A percentile compares a stretch with the other conserved stretches of the same genome.
These are phyloP conservation scores for Spilosoma lubricipeda DNA, from an alignment of 2,888 invertebrate genomes.

Conservation along the genomic window DNA sequence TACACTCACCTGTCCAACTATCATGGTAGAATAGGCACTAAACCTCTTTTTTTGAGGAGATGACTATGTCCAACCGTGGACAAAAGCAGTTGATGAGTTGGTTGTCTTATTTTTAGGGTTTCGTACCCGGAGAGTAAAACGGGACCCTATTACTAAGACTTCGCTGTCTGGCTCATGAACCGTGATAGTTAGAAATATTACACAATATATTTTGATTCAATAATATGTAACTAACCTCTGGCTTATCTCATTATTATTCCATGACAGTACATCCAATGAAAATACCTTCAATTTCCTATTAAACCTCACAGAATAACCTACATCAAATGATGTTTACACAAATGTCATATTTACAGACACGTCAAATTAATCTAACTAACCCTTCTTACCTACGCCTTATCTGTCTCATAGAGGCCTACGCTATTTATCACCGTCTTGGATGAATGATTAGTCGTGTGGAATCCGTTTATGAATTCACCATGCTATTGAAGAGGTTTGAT, in stretches of 20 bases:
- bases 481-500: constrained; percentile 58
- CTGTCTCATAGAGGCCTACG: constrained; percentile 26
- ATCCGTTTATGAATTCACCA: constrained; percentile 59
- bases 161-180: too few relatives aligned
- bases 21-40: too few relatives aligned
- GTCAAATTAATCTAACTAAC: constrained; percentile 26
- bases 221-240: neutral
- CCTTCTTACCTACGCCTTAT: constrained; percentile 29
- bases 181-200: too few relatives aligned
- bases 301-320: neutral
- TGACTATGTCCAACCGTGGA: too few relatives aligned
- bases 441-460: constrained; percentile 69
- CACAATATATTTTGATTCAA: neutral
- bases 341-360: constrained; percentile 25
- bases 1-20: too few relatives aligned
- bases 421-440: constrained; percentile 64
- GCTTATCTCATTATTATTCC: neutral
- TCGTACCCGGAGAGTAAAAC: too few relatives aligned
- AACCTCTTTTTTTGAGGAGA: too few relatives aligned
- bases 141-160: too few relatives aligned
- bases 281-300: neutral
- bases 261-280: neutral
- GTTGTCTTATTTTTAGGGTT: too few relatives aligned
- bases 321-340: constrained; percentile 11
- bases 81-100: too few relatives aligned